Evolutionary conservation across 2,888 invertebrate species (phyloP).

Genomic region (Habroteleia sp.): DNA sequence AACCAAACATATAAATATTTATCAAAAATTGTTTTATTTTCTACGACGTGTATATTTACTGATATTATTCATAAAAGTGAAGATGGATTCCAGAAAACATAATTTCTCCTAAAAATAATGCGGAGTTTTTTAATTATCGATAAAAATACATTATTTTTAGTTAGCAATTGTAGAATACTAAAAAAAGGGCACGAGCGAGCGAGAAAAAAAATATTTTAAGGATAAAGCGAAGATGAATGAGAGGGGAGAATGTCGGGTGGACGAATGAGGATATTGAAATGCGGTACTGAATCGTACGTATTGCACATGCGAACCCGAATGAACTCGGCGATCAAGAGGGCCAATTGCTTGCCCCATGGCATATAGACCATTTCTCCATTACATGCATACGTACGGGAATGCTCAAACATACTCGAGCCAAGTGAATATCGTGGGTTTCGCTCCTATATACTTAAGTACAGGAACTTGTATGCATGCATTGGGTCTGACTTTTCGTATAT

Average conservation of each 20-base stretch:
- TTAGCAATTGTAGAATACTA: slow-evolving; percentile 13
- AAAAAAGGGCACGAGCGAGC: slow-evolving; percentile 1
- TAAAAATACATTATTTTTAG: slow-evolving; percentile 18
- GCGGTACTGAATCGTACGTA: slow-evolving; percentile 68
- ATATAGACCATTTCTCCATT: slow-evolving; percentile 72
- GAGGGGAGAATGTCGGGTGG: slow-evolving; percentile 50
- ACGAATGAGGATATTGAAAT: slow-evolving; percentile 74
- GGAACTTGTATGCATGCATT: slow-evolving; percentile 66
- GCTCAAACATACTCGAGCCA: slow-evolving; percentile 73
- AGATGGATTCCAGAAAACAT: too few relatives aligned
- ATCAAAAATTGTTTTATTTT: too few relatives aligned
- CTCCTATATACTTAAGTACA: slow-evolving; percentile 68
- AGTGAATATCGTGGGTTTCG: slow-evolving; percentile 67
- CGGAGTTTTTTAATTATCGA: slow-evolving; percentile 47
- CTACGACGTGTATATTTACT: too few relatives aligned
- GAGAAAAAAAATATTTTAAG: slow-evolving; percentile 39
- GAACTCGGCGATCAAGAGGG: slow-evolving; percentile 78
- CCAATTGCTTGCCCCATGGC: slow-evolving; percentile 76
- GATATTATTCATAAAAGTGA: too few relatives aligned
- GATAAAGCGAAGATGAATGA: slow-evolving; percentile 60
- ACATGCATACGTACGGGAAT: slow-evolving; percentile 69
- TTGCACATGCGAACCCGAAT: slow-evolving; percentile 65
- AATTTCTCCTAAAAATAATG: too few relatives aligned
- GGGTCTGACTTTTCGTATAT: slow-evolving; percentile 62
- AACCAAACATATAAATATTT: too few relatives aligned